phyloP scores from a whole-genome alignment of 2,797 vertebrate genomes.

The Aulostomus chinensis region DNA sequence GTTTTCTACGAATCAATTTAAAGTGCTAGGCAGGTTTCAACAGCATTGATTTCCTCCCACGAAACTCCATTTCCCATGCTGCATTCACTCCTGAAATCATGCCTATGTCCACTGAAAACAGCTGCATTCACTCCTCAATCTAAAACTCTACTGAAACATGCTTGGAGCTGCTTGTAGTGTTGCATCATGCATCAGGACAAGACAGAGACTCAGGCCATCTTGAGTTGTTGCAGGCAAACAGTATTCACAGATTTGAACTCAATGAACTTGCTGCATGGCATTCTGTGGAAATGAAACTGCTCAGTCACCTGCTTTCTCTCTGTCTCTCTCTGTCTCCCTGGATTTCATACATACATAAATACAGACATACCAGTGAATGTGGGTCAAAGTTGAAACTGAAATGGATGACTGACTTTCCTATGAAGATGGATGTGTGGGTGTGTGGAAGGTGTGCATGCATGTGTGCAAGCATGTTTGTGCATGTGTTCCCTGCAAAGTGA shows the following conservation, averaged over 20 bases:
- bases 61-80: conserved; percentile 14
- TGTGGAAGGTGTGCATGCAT: not conserved
- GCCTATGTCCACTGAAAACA: too few species aligned
- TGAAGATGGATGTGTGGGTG: conserved; percentile 44
- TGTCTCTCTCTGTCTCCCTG: conserved; percentile 41
- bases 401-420: conserved; percentile 60
- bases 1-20: conserved; percentile 24
- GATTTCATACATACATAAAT: conserved; percentile 65
- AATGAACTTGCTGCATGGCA: conserved; percentile 56
- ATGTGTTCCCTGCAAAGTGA: conserved; percentile 47
- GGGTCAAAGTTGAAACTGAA: conserved; percentile 69
- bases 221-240: conserved; percentile 43
- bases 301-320: conserved; percentile 51
- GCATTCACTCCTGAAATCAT: too few species aligned
- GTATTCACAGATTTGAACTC: conserved; percentile 61
- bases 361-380: conserved; percentile 58
- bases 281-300: conserved; percentile 56
- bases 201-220: conserved; percentile 47
- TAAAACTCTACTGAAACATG: conserved; percentile 50
- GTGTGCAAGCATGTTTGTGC: conserved; percentile 3
- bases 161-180: conserved; percentile 41
- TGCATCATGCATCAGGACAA: conserved; percentile 55
- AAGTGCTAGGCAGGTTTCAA: conserved; percentile 32
- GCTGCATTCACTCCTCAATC: conserved; percentile 20
- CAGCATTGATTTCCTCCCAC: conserved; percentile 18